Conservation (phyloP, 2,797 vertebrate genomes). For the Macroramphosus scolopax region DNA sequence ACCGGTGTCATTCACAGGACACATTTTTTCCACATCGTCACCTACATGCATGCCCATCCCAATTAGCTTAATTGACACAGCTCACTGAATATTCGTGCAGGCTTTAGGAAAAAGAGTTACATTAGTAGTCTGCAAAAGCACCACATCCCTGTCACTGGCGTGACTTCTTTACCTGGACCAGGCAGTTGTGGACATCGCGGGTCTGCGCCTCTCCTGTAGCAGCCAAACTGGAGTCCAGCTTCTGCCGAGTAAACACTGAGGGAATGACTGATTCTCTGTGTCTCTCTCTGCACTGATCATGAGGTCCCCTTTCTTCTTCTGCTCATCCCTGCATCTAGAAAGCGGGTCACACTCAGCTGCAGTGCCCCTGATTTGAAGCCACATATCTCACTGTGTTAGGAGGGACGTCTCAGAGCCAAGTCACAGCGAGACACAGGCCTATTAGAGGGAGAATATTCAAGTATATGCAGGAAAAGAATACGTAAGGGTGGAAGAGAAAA, state of each 20-base stretch:
- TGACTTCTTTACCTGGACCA: slow-evolving; percentile 70
- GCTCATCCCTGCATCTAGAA: slow-evolving; percentile 84
- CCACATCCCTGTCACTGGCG: neutral
- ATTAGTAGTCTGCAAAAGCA: slow-evolving; percentile 1
- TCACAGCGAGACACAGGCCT: neutral
- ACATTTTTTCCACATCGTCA: slow-evolving; percentile 32
- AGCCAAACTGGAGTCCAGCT: slow-evolving; percentile 72
- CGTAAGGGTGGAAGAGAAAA: neutral
- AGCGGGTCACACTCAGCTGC: slow-evolving; percentile 86
- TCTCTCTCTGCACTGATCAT: slow-evolving; percentile 66
- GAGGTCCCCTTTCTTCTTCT: slow-evolving; percentile 86
- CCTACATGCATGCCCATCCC: slow-evolving; percentile 22
- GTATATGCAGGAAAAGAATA: neutral
- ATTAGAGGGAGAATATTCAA: neutral
- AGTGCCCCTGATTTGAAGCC: slow-evolving; percentile 67
- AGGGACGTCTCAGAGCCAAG: slow-evolving; percentile 5
- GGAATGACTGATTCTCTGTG: slow-evolving; percentile 27
- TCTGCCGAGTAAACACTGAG: slow-evolving; percentile 65
- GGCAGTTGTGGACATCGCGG: slow-evolving; percentile 58
- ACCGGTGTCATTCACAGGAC: slow-evolving; percentile 9
- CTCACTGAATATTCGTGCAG: too few species aligned
- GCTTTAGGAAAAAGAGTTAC: neutral
- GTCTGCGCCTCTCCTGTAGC: slow-evolving; percentile 62
- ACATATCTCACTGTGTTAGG: slow-evolving; percentile 16
- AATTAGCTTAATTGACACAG: slow-evolving; percentile 29